phyloP scores from a whole-genome alignment of 2,888 invertebrate species.

The Zaprionus bogoriensis region DNA sequence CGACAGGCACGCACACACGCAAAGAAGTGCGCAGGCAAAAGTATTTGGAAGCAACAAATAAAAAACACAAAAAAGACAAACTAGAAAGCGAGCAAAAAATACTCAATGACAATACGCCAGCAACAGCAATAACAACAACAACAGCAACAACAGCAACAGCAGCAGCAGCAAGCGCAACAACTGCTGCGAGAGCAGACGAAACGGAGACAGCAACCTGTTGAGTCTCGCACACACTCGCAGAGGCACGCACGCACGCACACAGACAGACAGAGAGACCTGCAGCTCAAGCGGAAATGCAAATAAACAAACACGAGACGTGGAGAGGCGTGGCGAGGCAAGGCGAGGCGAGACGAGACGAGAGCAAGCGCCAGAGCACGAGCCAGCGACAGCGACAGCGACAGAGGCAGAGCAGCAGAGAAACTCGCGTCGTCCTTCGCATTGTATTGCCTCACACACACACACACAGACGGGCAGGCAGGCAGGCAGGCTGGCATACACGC shows the following conservation, averaged over 20 bases:
- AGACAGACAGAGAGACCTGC: slow-evolving; percentile 49
- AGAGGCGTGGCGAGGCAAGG: slow-evolving; percentile 51
- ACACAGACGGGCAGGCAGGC: neutral
- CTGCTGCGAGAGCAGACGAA: slow-evolving; percentile 29
- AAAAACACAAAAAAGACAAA: slow-evolving; percentile 52
- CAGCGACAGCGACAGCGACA: slow-evolving; percentile 11
- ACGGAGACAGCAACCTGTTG: slow-evolving; percentile 74
- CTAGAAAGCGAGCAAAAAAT: slow-evolving; percentile 74
- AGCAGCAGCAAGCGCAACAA: slow-evolving; percentile 14
- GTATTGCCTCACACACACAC: slow-evolving; percentile 40
- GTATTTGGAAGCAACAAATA: slow-evolving; percentile 70
- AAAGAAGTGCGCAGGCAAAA: slow-evolving; percentile 69
- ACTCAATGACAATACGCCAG: slow-evolving; percentile 57
- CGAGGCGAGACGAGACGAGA: slow-evolving; percentile 37
- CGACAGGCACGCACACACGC: slow-evolving; percentile 34
- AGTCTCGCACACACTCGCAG: slow-evolving; percentile 40
- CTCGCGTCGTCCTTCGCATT: slow-evolving; percentile 65
- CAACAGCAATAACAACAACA: slow-evolving; percentile 26
- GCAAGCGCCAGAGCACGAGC: slow-evolving; percentile 38
- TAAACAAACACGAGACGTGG: slow-evolving; percentile 70
- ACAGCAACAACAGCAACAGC: slow-evolving; percentile 28
- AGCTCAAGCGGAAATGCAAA: slow-evolving; percentile 78
- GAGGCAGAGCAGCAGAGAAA: slow-evolving; percentile 42
- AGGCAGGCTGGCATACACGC: slow-evolving; percentile 1
- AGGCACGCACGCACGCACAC: slow-evolving; percentile 18